Evolutionary conservation across 2,113 vertebrate genomes (phyloP).

Genomic region (Peromyscus maniculatus): DNA sequence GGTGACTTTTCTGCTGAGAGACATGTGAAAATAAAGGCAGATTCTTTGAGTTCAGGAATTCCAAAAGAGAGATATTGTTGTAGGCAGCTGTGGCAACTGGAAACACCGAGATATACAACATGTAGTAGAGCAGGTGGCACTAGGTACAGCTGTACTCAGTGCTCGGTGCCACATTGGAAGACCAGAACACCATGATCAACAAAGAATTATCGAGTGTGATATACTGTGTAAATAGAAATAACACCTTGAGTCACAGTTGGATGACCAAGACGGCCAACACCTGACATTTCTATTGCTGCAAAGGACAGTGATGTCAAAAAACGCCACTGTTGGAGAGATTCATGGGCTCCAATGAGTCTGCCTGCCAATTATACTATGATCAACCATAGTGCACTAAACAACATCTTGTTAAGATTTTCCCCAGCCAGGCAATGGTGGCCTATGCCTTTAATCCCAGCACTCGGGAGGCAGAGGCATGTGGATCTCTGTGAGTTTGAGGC

Average conservation of each 20-base stretch:
- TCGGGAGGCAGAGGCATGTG: no score
- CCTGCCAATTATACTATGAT: background rate
- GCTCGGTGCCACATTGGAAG: background rate
- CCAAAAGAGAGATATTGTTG: background rate
- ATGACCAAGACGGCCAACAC: background rate
- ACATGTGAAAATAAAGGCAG: background rate
- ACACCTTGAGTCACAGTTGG: background rate
- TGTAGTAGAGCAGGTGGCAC: no score
- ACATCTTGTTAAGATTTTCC: background rate
- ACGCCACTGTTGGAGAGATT: background rate
- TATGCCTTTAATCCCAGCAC: no score
- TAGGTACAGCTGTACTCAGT: background rate
- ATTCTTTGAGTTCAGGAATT: background rate
- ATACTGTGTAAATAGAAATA: background rate
- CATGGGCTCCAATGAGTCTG: background rate
- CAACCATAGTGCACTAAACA: background rate
- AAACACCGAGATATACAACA: background rate
- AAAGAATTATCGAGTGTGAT: background rate
- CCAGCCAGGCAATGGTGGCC: background rate
- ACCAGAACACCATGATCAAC: background rate
- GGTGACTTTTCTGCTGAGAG: background rate
- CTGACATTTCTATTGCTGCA: background rate
- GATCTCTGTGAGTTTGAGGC: no score
- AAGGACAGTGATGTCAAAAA: background rate
- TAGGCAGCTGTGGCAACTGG: background rate